A percentile compares a stretch with the other conserved stretches of the same genome.
These are phyloP conservation scores for Apis laboriosa DNA, from an alignment of 1,140 invertebrate species.

Conservation along the genomic window DNA sequence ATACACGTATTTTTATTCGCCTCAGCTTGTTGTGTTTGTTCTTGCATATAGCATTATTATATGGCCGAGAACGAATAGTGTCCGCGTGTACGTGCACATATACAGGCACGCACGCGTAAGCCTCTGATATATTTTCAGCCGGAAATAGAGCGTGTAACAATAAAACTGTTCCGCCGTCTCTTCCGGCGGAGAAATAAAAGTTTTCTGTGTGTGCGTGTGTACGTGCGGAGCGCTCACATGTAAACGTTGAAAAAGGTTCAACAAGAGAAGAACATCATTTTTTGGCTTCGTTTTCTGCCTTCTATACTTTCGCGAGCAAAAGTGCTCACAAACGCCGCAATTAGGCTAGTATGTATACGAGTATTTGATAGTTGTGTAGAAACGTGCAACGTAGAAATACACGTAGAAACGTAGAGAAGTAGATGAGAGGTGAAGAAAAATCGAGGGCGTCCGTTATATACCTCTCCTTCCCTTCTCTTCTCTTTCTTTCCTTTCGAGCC, in stretches of 20 bases:
- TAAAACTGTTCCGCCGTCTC: slow-evolving; percentile 9
- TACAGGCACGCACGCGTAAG: neutral
- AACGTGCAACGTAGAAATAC: slow-evolving; percentile 22
- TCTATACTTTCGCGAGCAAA: neutral
- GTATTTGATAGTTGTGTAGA: slow-evolving; percentile 13
- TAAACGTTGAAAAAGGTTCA: slow-evolving; percentile 2
- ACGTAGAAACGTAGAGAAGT: slow-evolving; percentile 43
- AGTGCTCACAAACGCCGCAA: neutral
- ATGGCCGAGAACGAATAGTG: neutral
- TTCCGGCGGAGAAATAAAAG: slow-evolving; percentile 5
- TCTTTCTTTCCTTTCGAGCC: neutral
- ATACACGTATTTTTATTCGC: neutral
- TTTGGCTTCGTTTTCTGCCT: slow-evolving; percentile 6
- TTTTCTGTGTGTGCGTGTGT: neutral
- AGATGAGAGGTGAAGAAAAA: slow-evolving; percentile 45
- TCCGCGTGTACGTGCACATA: neutral
- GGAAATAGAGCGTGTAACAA: slow-evolving; percentile 36
- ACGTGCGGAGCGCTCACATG: neutral
- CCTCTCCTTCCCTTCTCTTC: neutral
- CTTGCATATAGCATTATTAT: neutral
- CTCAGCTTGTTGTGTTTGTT: neutral
- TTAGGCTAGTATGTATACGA: slow-evolving; percentile 8
- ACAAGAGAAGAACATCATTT: neutral
- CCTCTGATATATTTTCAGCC: slow-evolving; percentile 16
- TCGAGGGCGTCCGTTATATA: slow-evolving; percentile 25